Evolutionary conservation across 2,113 vertebrate genomes (phyloP), one percentile per base, ranked within the genome.

Genomic region (Anguilla rostrata): DNA sequence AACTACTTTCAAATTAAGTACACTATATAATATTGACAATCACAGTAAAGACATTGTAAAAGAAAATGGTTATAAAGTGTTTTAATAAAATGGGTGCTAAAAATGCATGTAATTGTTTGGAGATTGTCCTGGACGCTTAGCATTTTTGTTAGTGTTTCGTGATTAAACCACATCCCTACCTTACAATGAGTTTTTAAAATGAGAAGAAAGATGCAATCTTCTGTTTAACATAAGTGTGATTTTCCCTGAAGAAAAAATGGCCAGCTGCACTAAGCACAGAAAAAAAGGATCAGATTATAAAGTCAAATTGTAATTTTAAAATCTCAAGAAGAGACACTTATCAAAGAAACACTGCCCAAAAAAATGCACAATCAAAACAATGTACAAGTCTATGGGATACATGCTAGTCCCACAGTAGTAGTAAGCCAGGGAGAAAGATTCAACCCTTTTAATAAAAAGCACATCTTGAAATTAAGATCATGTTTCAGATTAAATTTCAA

Each of bases 401-500:
- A n/a, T 41, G 26, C 20, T 26, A 41, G 75, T 79, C 29, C 8
- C 49, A 34, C 8, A 49, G 60, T 49, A 18, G 79, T 53, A 39
- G 39, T 53, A 86, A 86, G 46, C 81, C 63, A 16, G 18, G 22
- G 34, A 34, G 34, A 34, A 39, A 9, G 15, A 78, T 84, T 90
- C 89, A 92, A 91, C 82, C 81, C 66, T 88, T 56, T 83, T 87
- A 89, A 90, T 84, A 79, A 90, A 85, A 60, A 89, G 84, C 84
- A 90, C 86, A 89, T 88, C 84, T 89, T 86, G 57, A 87, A 82
- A 87, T 88, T 78, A 22, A 91, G 87, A 92, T 92, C 90, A 92
- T 91, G 93, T 92, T 90, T 91, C 89, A 87, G 86, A 85, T 83
- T 89, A 92, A 94, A 93, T 93, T 93, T 87, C 66, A 83, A 90